phyloP scores from a whole-genome alignment of 1,140 invertebrate genomes.

The Prorops nasuta region DNA sequence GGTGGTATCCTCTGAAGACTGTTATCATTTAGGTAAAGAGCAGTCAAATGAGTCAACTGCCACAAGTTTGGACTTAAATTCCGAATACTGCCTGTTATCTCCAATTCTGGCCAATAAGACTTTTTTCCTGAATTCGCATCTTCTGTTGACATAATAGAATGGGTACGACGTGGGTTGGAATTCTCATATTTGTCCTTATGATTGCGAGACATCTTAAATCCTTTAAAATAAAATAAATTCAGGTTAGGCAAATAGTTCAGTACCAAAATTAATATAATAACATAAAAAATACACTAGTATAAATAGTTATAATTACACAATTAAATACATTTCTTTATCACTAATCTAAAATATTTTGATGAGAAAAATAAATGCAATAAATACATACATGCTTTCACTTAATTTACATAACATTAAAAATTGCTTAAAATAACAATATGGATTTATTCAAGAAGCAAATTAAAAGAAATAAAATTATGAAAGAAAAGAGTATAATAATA shows the following conservation, averaged over 20 bases:
- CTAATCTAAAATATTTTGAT: too few species aligned
- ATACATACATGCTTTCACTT: too few species aligned
- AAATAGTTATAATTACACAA: too few species aligned
- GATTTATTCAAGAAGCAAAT: too few species aligned
- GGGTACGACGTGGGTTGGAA: slow-evolving; percentile 70
- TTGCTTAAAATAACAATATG: too few species aligned
- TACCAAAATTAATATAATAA: slow-evolving; percentile 1
- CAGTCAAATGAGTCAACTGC: slow-evolving; percentile 86
- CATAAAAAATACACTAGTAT: too few species aligned
- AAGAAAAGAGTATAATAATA: too few species aligned
- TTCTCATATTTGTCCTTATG: slow-evolving; percentile 72
- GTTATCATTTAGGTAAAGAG: slow-evolving; percentile 94
- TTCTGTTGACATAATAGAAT: slow-evolving; percentile 90
- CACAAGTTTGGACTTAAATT: slow-evolving; percentile 89
- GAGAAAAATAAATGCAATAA: too few species aligned
- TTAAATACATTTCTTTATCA: too few species aligned
- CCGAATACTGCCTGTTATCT: slow-evolving; percentile 82
- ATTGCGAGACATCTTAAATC: slow-evolving; percentile 65
- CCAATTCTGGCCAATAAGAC: slow-evolving; percentile 75
- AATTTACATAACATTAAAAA: too few species aligned
- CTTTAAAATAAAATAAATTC: slow-evolving; percentile 38
- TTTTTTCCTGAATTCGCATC: slow-evolving; percentile 89
- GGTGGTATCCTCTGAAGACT: slow-evolving; percentile 81
- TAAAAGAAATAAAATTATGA: too few species aligned
- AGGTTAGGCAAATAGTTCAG: too few species aligned